Evolutionary conservation across 1,140 invertebrate genomes (phyloP), one percentile per base, ranked within the genome.

Genomic region (Solenopsis fugax): DNA sequence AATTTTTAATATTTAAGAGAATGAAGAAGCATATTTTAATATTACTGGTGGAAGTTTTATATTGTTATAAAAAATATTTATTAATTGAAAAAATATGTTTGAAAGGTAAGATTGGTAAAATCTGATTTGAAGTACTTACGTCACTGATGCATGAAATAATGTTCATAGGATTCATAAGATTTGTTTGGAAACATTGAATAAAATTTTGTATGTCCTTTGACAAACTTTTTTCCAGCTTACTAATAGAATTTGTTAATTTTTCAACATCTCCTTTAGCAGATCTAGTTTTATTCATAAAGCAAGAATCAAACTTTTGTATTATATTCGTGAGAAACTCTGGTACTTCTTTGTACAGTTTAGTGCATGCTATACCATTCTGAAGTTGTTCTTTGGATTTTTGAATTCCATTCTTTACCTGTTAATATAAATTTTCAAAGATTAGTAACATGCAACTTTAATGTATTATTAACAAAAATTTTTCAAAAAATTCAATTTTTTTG

Each of bases 41-140:
- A 45, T 18, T 5, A 41, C 4, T 41, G 41, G 41, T 6, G 16
- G 29, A 9, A 69, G 10, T 34, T 52, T 50, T 72, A 5, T 7
- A 52, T 18, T 72, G 50, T 29, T 72, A 52, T 52, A 12, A 13
- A 54, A 0, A 54, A 34, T n/a, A 62, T 62, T 29, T 34, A 71
- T 12, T 4, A 2, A 29, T 60, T 60, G 16, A 60, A 29, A 60
- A 4, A 60, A 60, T 29, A 48, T 48, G 4, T 50, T 29, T 50
- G 50, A 21, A 7, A 12, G 10, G n/a, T 41, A 52, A 72, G 9
- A 52, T 1, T 5, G 4, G 4, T 21, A 72, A 54, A n/a, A 73
- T 37, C 56, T 56, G 37, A 54, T 72, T 29, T 37, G n/a, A 76
- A 58, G n/a, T n/a, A 77, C 45, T 48, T 48, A 77, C 75, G 0